These are phyloP conservation scores for Typhlichthys subterraneus DNA, from an alignment of 2,797 vertebrate species.

Conservation along the genomic window DNA sequence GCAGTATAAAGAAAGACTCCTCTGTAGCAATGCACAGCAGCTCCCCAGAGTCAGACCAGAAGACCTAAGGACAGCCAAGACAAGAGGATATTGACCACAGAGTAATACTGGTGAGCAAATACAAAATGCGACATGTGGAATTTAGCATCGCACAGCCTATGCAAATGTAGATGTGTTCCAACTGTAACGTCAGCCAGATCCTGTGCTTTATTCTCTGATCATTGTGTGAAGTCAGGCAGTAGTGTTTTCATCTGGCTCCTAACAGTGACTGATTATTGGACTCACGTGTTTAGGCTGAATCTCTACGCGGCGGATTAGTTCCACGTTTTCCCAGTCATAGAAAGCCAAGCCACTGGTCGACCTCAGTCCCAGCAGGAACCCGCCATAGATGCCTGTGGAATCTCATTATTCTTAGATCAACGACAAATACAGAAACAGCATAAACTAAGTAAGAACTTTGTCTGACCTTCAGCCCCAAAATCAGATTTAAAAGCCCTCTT, in stretches of 20 bases:
- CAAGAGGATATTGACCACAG: background rate
- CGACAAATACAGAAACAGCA: background rate
- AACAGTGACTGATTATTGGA: constrained; percentile 6
- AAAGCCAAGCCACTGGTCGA: constrained; percentile 91
- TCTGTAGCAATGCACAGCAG: constrained; percentile 92
- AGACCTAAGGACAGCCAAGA: constrained; percentile 76
- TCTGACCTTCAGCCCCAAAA: constrained; percentile 89
- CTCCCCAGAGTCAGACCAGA: constrained; percentile 95
- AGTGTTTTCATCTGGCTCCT: background rate
- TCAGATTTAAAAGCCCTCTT: constrained; percentile 94
- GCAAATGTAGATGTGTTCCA: too few relatives aligned
- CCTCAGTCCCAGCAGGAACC: constrained; percentile 89
- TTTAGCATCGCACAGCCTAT: too few relatives aligned
- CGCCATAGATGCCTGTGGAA: constrained; percentile 86
- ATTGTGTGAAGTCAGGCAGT: too few relatives aligned
- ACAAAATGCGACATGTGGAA: too few relatives aligned
- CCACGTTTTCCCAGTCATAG: constrained; percentile 92
- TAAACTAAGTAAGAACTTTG: background rate
- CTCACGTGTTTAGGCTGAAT: constrained; percentile 92
- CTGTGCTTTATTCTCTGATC: too few relatives aligned
- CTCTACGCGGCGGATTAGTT: constrained; percentile 90
- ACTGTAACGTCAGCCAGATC: too few relatives aligned
- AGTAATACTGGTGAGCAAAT: too few relatives aligned
- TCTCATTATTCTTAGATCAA: background rate
- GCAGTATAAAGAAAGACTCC: constrained; percentile 93